Evolutionary conservation across 1,140 invertebrate genomes (phyloP).

Genomic region (Lepidurus arcticus): DNA sequence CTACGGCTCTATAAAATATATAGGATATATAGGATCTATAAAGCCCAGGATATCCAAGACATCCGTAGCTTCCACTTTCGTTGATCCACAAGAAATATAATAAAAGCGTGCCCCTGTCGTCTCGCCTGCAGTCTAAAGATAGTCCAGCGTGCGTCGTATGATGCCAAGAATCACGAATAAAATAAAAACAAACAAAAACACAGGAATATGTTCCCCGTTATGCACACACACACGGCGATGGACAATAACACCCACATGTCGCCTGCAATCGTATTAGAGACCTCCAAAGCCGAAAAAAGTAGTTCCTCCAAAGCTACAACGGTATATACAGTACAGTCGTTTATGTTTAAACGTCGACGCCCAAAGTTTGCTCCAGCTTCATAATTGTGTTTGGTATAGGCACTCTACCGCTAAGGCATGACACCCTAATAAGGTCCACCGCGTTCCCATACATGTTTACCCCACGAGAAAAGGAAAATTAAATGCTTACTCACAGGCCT

Average conservation of each 20-base stretch:
- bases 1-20: too few species aligned
- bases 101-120: background rate
- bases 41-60: too few species aligned
- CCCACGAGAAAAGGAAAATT: too few species aligned
- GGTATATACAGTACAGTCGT: background rate
- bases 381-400: background rate
- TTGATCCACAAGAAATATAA: background rate
- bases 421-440: too few species aligned
- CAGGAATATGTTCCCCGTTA: background rate
- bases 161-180: slow-evolving; percentile 8
- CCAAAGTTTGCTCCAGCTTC: background rate
- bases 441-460: too few species aligned
- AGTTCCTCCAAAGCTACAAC: background rate
- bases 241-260: slow-evolving; percentile 11
- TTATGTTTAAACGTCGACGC: background rate
- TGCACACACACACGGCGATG: background rate
- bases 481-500: too few species aligned
- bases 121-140: background rate
- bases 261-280: background rate
- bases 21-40: too few species aligned
- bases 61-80: too few species aligned
- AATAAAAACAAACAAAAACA: background rate
- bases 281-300: background rate
- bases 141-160: background rate
- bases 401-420: too few species aligned